Evolutionary conservation across 2,797 vertebrate genomes (phyloP), one percentile per base, ranked within the genome.

Genomic region (Danio albolineatus): DNA sequence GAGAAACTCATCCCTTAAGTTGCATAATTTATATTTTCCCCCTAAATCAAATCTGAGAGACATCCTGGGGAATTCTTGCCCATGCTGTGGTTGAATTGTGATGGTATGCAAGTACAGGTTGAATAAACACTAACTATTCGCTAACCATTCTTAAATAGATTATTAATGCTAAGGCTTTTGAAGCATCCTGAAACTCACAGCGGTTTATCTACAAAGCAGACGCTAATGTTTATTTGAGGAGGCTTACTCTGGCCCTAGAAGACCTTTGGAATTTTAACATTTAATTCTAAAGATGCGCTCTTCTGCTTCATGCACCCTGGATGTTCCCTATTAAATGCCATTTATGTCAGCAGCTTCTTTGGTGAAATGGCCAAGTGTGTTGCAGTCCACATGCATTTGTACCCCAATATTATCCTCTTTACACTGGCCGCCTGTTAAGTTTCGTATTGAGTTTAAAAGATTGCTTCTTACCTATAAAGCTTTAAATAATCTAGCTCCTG

Each of bases 1-100:
- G 2, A 48, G 60, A 76, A 48, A 66, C 21, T 19, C 13, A 19
- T 67, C 43, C 7, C 10, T 67, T 17, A 14, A 3, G 0, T 48
- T 57, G 51, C 51, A 77, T 77, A 38, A 57, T 77, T 67, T 38
- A 59, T 77, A 28, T 51, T 62, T 76, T 38, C 16, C 46, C 2
- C 16, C 38, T 28, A 48, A 76, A 64, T 36, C 51, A 67, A 46
- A 54, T 4, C 14, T n/a, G 36, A 66, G 28, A 54, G 38, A 44
- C 10, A 17, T 46, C 9, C 7, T 21, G 46, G 73, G 41, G 9
- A 65, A 9, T 69, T 59, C 14, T 77, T 48, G 19, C 10, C 53
- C 13, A 43, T 53, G 66, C 10, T 46, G 10, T 46, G 57, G 46
- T 62, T 71, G 16, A 59, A 69, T 78, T 59, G 49, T 46, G 14